phyloP scores from a whole-genome alignment of 2,113 vertebrate species.

The Lanius collurio region DNA sequence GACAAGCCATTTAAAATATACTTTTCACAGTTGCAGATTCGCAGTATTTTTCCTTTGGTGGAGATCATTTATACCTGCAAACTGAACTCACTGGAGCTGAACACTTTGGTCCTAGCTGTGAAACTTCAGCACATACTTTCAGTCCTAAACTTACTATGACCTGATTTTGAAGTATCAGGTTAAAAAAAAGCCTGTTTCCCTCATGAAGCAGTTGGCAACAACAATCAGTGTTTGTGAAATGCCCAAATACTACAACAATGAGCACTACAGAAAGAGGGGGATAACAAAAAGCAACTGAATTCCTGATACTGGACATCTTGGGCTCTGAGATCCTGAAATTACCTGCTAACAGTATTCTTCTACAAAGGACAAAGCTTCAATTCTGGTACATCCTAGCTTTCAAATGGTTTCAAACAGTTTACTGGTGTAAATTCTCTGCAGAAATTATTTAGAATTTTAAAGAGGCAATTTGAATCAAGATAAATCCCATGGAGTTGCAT shows the following conservation, averaged over 20 bases:
- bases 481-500: background rate
- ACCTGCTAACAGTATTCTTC: background rate
- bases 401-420: background rate
- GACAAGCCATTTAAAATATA: background rate
- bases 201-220: background rate
- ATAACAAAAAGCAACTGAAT: background rate
- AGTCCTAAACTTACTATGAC: background rate
- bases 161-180: background rate
- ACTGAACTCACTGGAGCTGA: background rate
- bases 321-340: background rate
- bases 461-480: background rate
- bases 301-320: background rate
- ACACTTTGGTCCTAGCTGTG: background rate
- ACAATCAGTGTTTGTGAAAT: background rate
- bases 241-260: background rate
- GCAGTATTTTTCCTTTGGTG: background rate
- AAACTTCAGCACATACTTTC: background rate
- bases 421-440: background rate
- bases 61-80: background rate
- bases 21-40: background rate
- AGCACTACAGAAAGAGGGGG: background rate
- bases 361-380: background rate
- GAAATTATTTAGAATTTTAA: background rate
- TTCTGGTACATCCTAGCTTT: background rate
- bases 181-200: background rate